phyloP scores from a whole-genome alignment of 2,888 invertebrate species.

The Sphaeridia pumilis region DNA sequence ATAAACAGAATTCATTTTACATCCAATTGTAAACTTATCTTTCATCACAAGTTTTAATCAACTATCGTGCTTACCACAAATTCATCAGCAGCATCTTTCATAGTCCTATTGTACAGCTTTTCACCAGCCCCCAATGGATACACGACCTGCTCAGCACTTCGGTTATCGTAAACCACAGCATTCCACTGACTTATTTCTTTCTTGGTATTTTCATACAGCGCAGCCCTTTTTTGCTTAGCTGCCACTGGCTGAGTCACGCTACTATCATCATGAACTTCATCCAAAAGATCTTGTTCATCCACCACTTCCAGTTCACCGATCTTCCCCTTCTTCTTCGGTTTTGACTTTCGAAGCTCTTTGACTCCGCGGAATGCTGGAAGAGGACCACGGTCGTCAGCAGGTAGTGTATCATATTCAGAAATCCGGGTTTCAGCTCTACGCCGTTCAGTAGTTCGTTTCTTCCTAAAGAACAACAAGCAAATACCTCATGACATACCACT shows the following conservation, averaged over 20 bases:
- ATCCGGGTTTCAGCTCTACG: not conserved
- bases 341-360: conserved; percentile 15
- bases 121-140: conserved; percentile 52
- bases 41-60: no score
- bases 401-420: conserved; percentile 2
- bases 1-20: no score
- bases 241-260: conserved; percentile 4
- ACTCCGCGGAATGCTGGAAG: conserved; percentile 6
- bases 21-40: not conserved
- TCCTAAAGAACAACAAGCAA: no score
- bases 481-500: no score
- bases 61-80: conserved; percentile 32
- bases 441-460: not conserved
- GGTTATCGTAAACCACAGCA: conserved; percentile 66
- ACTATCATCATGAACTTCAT: conserved; percentile 8
- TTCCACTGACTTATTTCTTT: conserved; percentile 71
- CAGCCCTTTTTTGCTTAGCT: conserved; percentile 55
- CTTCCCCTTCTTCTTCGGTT: conserved; percentile 57
- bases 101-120: conserved; percentile 35
- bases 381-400: conserved; percentile 5
- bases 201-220: conserved; percentile 64
- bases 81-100: conserved; percentile 41
- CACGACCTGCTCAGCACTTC: conserved; percentile 56
- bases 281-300: not conserved
- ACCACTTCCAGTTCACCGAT: conserved; percentile 37